Base-by-base conservation (phyloP, 2,888 invertebrate genomes). In the Parnassius mnemosyne region DNA sequence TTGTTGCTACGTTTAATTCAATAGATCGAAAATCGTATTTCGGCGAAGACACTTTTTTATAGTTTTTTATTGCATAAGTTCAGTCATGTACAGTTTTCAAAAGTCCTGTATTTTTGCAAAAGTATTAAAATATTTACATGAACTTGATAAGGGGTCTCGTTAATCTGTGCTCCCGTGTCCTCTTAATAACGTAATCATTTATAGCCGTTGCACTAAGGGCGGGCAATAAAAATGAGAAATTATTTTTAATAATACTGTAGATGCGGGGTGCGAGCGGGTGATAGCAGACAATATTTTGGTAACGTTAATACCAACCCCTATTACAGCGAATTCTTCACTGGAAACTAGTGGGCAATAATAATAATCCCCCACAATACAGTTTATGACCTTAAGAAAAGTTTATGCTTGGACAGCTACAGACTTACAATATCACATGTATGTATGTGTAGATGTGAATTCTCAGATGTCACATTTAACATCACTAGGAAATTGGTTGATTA, bases 221-320 rank as follows among this genome's bases (percentile, higher is more conserved):
- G 59, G 77, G 85, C 78, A 88, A 90, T 90, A 89, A 90, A 91
- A 89, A 89, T 90, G 90, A 91, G 90, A 89, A 90, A 91, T 91
- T 90, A 91, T 91, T 89, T 91, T 91, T 91, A 91, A 90, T 90
- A 89, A 88, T 83, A 85, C 80, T 80, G 80, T 72, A 69, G 71
- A 75, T 72, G 77, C 72, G 75, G 66, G 66, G 66, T 66, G 67
- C 55, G 67, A 62, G 53, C 60, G 63, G 71, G 78, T 84, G 85
- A 84, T 82, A 76, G 67, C 67, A 74, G 81, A 82, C 84, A 83
- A 87, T 85, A 87, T 87, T 85, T 83, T 77, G 80, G 79, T 76
- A 74, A 72, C 72, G 74, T 78, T 80, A 77, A 78, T 78, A 75
- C 75, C 76, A 69, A 72, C 82, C 81, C 83, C 84, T 86, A 87